Evolutionary conservation across 2,888 invertebrate genomes (phyloP).

Genomic region (Acronicta alni): DNA sequence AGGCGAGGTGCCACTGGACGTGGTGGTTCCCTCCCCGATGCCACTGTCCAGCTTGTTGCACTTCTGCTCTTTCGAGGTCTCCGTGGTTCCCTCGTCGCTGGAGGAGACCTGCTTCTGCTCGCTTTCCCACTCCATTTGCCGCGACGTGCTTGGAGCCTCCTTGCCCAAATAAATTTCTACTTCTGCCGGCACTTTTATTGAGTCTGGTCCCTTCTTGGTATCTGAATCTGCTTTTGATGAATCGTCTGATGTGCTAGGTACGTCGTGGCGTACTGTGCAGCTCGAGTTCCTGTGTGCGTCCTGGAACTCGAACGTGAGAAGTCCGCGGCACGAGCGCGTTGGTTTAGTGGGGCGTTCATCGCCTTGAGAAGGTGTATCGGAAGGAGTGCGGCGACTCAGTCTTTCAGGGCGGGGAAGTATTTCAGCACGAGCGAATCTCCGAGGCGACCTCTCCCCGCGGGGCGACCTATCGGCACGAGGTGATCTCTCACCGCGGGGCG

Average conservation of each 20-base stretch:
- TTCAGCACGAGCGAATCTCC: not conserved
- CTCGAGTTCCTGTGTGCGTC: slow-evolving; percentile 29
- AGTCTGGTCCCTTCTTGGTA: slow-evolving; percentile 4
- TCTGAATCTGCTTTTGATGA: slow-evolving; percentile 7
- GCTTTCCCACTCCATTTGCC: slow-evolving; percentile 61
- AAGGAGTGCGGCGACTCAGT: not conserved
- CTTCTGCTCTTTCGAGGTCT: slow-evolving; percentile 58
- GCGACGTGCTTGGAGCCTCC: slow-evolving; percentile 53
- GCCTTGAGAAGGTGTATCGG: not conserved
- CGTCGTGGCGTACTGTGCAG: not conserved
- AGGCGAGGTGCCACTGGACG: slow-evolving; percentile 66
- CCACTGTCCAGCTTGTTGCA: slow-evolving; percentile 91
- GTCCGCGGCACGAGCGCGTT: slow-evolving; percentile 51
- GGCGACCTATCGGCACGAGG: not conserved
- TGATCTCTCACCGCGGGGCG: not conserved
- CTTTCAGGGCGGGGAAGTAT: not conserved
- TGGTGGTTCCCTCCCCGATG: slow-evolving; percentile 83
- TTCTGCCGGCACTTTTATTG: slow-evolving; percentile 54
- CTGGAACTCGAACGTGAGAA: slow-evolving; percentile 68
- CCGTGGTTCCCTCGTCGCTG: slow-evolving; percentile 52
- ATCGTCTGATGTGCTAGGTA: not conserved
- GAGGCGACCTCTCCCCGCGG: not conserved
- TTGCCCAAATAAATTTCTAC: slow-evolving; percentile 68
- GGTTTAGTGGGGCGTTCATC: slow-evolving; percentile 14
- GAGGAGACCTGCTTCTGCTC: slow-evolving; percentile 33